Base-by-base conservation (phyloP, 1,140 invertebrate species). In the Hestina assimilis region DNA sequence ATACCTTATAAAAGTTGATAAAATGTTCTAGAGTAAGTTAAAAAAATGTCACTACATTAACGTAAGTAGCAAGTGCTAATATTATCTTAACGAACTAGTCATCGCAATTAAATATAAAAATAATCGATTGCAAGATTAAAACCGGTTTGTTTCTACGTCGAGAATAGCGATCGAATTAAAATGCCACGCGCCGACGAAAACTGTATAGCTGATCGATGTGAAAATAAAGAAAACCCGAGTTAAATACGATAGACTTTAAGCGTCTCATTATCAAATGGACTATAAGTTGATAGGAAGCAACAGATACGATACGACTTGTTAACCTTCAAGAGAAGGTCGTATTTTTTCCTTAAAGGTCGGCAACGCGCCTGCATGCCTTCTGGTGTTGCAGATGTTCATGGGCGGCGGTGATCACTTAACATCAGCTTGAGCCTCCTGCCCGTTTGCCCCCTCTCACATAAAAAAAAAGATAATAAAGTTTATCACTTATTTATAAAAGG, bases 141-240 rank as follows among this genome's bases (percentile, higher is more conserved):
- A 15, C 12, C 8, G 31, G 31, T 42, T 42, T 2, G 40, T 42
- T 42, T 1, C 20, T 24, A 42, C 11, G 4, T 42, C 21, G 7
- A 42, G 21, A 42, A 24, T 42, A 42, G 51, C 11, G 12, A 17
- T 23, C 26, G 51, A 45, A 54, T 54, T 45, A 54, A 54, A 54
- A 43, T 28, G 41, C 24, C 41, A 28, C 51, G 51, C 51, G 29
- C 40, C 40, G 12, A 7, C 9, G 20, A 26, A 33, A 28, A 33
- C 28, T n/a, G 4, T 40, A 43, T 54, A 43, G 33, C 23, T 15
- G 35, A 51, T 41, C 26, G 48, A 51, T 51, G 38, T 38, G 19
- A 19, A 38, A 41, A 40, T 24, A 19, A 26, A 28, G 4, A 21
- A 15, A 35, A 35, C 6, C 7, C 41, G 1, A 23, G 1, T 48